phyloP scores from a whole-genome alignment of 2,888 invertebrate species.

The Drosophila infuscata region DNA sequence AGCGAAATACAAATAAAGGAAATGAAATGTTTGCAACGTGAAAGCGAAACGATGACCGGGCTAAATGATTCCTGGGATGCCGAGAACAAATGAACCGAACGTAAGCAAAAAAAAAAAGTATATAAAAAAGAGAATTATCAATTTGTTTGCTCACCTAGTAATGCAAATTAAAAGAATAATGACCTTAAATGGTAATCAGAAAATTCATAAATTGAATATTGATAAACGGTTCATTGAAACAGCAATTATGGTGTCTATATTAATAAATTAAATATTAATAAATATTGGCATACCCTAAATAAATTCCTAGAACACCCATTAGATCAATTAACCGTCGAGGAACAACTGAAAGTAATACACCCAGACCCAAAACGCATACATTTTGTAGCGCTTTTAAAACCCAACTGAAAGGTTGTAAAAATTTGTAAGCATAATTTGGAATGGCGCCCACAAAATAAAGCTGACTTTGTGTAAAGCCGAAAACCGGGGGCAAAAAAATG shows the following conservation, averaged over 20 bases:
- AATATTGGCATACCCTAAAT: background rate
- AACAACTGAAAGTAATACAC: constrained; percentile 2
- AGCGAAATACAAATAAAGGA: constrained; percentile 58
- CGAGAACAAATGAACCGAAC: constrained; percentile 67
- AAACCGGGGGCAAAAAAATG: constrained; percentile 4
- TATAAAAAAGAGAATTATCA: constrained; percentile 14
- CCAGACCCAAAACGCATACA: constrained; percentile 3
- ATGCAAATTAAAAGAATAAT: constrained; percentile 11
- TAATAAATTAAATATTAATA: background rate
- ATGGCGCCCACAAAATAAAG: constrained; percentile 27
- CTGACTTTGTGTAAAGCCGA: constrained; percentile 33
- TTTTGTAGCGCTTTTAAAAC: background rate
- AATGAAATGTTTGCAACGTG: constrained; percentile 37
- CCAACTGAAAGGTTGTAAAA: constrained; percentile 24
- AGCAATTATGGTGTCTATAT: background rate
- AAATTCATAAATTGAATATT: constrained; percentile 1
- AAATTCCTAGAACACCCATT: constrained; percentile 6
- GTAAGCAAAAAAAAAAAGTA: constrained; percentile 8
- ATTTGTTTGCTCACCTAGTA: constrained; percentile 23
- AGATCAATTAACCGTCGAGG: constrained; percentile 10
- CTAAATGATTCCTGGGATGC: constrained; percentile 48
- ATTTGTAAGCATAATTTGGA: constrained; percentile 37
- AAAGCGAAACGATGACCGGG: constrained; percentile 32
- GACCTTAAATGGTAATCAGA: constrained; percentile 5
- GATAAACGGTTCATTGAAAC: background rate